Percentiles rank a stretch among this genome's conserved stretches.
phyloP scores from a whole-genome alignment of 2,888 invertebrate species.

The Helleia helle region DNA sequence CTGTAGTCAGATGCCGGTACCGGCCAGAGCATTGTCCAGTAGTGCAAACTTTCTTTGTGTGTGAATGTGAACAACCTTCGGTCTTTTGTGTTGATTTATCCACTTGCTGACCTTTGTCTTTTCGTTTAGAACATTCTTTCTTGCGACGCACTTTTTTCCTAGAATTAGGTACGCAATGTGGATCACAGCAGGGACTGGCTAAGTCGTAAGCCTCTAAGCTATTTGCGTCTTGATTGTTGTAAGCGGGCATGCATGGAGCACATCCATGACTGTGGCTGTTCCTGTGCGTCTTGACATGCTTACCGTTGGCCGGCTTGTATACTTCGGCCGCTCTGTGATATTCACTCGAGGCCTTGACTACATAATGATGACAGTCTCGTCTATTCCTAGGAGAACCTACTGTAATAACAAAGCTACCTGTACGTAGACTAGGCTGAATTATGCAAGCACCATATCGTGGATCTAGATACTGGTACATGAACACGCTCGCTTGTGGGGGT shows the following conservation, averaged over 20 bases:
- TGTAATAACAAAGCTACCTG: slow-evolving; percentile 82
- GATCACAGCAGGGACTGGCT: slow-evolving; percentile 90
- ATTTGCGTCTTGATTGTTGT: slow-evolving; percentile 79
- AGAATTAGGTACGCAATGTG: slow-evolving; percentile 85
- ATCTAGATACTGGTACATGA: slow-evolving; percentile 81
- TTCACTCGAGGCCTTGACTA: slow-evolving; percentile 68
- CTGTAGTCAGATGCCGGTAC: slow-evolving; percentile 77
- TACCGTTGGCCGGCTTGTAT: slow-evolving; percentile 41
- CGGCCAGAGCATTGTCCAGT: slow-evolving; percentile 55
- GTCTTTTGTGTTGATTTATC: slow-evolving; percentile 62
- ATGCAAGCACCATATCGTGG: slow-evolving; percentile 80
- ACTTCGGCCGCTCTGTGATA: slow-evolving; percentile 48
- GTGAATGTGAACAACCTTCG: slow-evolving; percentile 58
- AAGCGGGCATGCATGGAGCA: slow-evolving; percentile 80
- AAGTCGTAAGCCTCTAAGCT: slow-evolving; percentile 90
- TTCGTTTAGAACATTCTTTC: slow-evolving; percentile 75
- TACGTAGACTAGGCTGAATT: slow-evolving; percentile 77
- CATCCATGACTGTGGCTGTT: slow-evolving; percentile 75
- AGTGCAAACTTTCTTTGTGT: slow-evolving; percentile 56
- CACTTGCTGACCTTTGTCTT: slow-evolving; percentile 73
- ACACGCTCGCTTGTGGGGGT: slow-evolving; percentile 57
- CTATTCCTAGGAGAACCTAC: slow-evolving; percentile 79
- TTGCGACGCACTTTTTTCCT: slow-evolving; percentile 66
- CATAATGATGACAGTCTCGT: slow-evolving; percentile 79
- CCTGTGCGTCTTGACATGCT: slow-evolving; percentile 48